Base-by-base conservation (phyloP, 2,797 vertebrate species). In the Diglossa cyanea region DNA sequence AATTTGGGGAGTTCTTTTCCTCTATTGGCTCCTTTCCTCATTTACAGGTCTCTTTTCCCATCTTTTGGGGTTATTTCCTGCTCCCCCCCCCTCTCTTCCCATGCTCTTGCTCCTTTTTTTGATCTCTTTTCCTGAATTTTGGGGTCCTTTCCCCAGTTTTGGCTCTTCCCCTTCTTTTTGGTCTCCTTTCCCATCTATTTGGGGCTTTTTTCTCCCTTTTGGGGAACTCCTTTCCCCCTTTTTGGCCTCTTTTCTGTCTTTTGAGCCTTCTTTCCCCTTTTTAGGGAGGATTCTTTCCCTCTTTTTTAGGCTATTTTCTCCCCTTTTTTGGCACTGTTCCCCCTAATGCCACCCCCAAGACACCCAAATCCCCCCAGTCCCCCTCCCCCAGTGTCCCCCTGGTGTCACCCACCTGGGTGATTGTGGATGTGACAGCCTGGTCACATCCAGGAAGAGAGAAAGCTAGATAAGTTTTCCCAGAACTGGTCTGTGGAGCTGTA, bases 341-440 rank as follows among this genome's bases (percentile, higher is more conserved):
- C 21, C 21, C 35, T 17, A 42, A 3, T 6, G 3, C 8, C 62
- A 48, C 5, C 3, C 5, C 5, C 4, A 14, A 8, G 20, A 7
- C 3, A 21, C 8, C 21, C 10, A 9, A 14, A 9, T 8, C 1
- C n/a, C 6, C 31, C 10, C 50, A 4, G 1, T 13, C 24, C 28
- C 8, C 15, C 3, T 24, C 16, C 42, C 57, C 19, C 42, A 14
- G 39, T 10, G 25, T 42, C 26, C 26, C 47, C 39, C 21, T 15
- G 11, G 47, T 51, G 45, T n/a, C 62, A 25, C 71, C 47, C 60
- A 88, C 65, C 53, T 21, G 31, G 18, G 53, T 53, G 51, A 31
- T 60, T 42, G 42, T 28, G 77, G 30, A 53, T 53, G 51, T 31
- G 51, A 53, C 30, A 53, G 30, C 51, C 30, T 31, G 30, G 18